Base-by-base conservation (phyloP, 2,888 invertebrate species). In the Petrolisthes manimaculis region DNA sequence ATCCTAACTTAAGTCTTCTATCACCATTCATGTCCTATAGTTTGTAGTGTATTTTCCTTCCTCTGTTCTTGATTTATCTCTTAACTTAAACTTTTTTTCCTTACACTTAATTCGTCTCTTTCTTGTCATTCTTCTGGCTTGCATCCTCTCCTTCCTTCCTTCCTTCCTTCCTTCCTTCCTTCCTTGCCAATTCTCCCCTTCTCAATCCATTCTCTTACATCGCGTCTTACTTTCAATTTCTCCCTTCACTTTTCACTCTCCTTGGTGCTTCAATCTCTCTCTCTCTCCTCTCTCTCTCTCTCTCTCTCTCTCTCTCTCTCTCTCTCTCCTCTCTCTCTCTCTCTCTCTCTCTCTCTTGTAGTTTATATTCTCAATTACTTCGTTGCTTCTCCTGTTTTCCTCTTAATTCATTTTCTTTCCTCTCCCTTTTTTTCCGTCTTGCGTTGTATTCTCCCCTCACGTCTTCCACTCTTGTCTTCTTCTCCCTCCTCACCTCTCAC, bases 291-390 rank as follows among this genome's bases (percentile, higher is more conserved):
- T 24, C 24, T 12, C 80, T 80, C 80, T n/a, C 56, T 80, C 55
- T 80, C 56, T 8, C 21, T 21, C 74, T 21, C 51, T 67, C 67
- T 24, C 54, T 71, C 21, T 53, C 71, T 53, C 54, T 71, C 69
- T 69, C 71, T 53, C 51, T 71, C 54, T 69, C 53, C 83, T 55
- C 55, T 83, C 24, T 55, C 83, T 74, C 55, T 55, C 55, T 74
- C 74, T 83, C 74, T 74, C 74, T 74, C 83, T 83, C 83, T 74
- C 55, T 24, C 74, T 55, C 37, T 61, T 14, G 5, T 12, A 5
- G 5, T n/a, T 21, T 80, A 18, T 80, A 18, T 55, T n/a, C n/a
- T n/a, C n/a, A 12, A 18, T n/a, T 67, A 1, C n/a, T n/a, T 67
- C 67, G 12, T 3, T 3, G 14, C n/a, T n/a, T 67, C 67, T 67